Percentiles rank a stretch among this genome's conserved stretches.
These are phyloP conservation scores for Hydrotaea diabolus DNA, from an alignment of 2,888 invertebrate genomes.

Conservation along the genomic window DNA sequence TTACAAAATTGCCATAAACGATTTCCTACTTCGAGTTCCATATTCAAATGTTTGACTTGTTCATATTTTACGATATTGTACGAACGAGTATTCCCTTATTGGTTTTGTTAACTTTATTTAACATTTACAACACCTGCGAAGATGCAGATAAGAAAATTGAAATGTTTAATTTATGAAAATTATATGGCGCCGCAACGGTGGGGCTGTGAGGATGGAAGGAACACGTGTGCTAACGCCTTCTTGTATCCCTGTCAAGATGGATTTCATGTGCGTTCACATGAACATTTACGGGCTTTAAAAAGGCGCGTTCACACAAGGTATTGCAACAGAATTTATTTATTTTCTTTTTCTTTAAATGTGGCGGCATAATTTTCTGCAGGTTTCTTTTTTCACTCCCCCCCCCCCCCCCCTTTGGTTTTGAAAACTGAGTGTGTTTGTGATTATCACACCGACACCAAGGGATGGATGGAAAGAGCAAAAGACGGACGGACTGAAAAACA, in stretches of 20 bases:
- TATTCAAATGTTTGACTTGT: constrained; percentile 27
- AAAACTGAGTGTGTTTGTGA: not conserved
- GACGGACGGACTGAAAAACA: not conserved
- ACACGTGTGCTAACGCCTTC: not conserved
- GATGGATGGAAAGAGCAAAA: not conserved
- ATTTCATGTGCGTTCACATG: not conserved
- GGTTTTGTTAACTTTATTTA: constrained; percentile 43
- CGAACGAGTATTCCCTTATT: constrained; percentile 18
- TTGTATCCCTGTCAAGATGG: constrained; percentile 1
- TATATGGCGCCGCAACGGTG: not conserved
- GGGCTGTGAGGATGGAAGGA: not conserved
- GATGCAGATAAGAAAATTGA: constrained; percentile 23
- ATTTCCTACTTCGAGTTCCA: constrained; percentile 43
- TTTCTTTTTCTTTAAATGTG: not conserved
- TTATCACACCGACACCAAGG: constrained; percentile 12
- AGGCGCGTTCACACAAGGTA: not conserved
- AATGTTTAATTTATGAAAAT: constrained; percentile 5
- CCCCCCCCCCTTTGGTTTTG: not conserved
- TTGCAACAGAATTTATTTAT: not conserved
- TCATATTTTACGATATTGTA: not conserved
- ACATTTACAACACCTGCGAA: constrained; percentile 46
- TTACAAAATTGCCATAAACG: constrained; percentile 44
- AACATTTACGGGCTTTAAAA: not conserved
- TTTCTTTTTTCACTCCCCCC: not conserved
- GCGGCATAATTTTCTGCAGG: not conserved